These are phyloP conservation scores for Lucifuga dentata DNA, from an alignment of 2,113 vertebrate species.

Conservation along the genomic window DNA sequence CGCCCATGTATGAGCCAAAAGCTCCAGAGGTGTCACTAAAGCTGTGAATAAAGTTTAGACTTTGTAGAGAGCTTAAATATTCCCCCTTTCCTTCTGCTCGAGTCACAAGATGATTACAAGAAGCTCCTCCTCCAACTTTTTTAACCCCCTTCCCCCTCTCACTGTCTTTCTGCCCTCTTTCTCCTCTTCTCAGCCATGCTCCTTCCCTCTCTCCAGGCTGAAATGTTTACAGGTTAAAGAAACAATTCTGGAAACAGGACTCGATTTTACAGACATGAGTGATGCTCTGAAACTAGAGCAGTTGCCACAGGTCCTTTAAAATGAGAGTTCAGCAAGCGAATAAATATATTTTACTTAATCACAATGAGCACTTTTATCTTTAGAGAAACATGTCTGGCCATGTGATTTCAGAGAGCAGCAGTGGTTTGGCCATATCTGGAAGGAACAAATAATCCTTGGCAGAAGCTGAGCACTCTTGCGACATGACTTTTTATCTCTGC, in stretches of 20 bases:
- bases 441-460: conserved; percentile 43
- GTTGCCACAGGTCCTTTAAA: background rate
- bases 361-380: conserved; percentile 23
- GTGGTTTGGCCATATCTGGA: conserved; percentile 30
- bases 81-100: conserved; percentile 51
- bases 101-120: conserved; percentile 61
- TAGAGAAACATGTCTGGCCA: conserved; percentile 22
- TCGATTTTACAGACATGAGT: conserved; percentile 39
- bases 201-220: conserved; percentile 29
- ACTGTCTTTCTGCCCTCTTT: conserved; percentile 38
- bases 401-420: conserved; percentile 38
- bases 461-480: conserved; percentile 20
- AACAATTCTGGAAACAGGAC: conserved; percentile 44
- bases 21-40: conserved; percentile 16
- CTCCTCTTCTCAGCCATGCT: conserved; percentile 17
- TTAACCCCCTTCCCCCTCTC: conserved; percentile 41
- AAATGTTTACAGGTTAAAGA: conserved; percentile 76
- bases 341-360: conserved; percentile 14
- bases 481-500: conserved; percentile 30
- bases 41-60: conserved; percentile 9
- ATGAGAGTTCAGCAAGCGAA: conserved; percentile 1
- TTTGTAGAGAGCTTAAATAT: conserved; percentile 5
- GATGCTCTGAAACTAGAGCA: conserved; percentile 27
- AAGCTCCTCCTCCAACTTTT: conserved; percentile 59
- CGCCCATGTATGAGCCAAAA: conserved; percentile 20